Evolutionary conservation across 2,113 vertebrate genomes (phyloP).

Genomic region (Laticauda colubrina): DNA sequence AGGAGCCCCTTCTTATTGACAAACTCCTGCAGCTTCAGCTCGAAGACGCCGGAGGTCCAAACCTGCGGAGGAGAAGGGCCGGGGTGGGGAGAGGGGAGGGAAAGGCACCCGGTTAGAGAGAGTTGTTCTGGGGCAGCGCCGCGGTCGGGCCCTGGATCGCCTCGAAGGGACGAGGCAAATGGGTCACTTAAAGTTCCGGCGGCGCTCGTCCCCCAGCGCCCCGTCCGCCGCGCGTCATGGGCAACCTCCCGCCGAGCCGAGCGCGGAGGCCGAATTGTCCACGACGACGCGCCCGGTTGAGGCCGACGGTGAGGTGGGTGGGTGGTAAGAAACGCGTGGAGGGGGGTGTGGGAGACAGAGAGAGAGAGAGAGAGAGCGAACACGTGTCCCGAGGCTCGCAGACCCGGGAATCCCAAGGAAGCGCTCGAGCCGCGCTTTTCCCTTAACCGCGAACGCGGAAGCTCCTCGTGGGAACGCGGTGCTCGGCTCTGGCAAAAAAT

Average conservation of each 20-base stretch:
- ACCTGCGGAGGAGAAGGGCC: constrained; percentile 72
- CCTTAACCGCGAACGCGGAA: not conserved
- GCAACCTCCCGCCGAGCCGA: not conserved
- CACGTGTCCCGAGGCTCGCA: not conserved
- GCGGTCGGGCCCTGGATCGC: not conserved
- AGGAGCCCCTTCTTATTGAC: constrained; percentile 90
- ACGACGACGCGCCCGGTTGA: not conserved
- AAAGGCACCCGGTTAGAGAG: not conserved
- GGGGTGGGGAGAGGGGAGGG: not conserved
- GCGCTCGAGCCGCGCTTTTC: not conserved
- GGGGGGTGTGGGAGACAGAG: rapidly evolving
- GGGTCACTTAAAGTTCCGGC: not conserved
- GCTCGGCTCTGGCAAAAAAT: not conserved
- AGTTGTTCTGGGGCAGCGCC: not conserved
- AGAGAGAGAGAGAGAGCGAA: not conserved
- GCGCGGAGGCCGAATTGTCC: not conserved
- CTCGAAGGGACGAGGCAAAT: not conserved
- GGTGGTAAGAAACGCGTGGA: not conserved
- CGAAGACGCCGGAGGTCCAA: constrained; percentile 90
- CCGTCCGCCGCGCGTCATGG: too few species aligned
- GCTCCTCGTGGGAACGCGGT: not conserved
- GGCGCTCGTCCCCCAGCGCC: too few species aligned
- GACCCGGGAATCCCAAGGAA: not conserved
- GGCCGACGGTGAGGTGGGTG: not conserved
- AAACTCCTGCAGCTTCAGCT: constrained; percentile 97